Evolutionary conservation across 1,140 invertebrate species (phyloP), one percentile per base, ranked within the genome.

Genomic region (Zaprionus nigranus): DNA sequence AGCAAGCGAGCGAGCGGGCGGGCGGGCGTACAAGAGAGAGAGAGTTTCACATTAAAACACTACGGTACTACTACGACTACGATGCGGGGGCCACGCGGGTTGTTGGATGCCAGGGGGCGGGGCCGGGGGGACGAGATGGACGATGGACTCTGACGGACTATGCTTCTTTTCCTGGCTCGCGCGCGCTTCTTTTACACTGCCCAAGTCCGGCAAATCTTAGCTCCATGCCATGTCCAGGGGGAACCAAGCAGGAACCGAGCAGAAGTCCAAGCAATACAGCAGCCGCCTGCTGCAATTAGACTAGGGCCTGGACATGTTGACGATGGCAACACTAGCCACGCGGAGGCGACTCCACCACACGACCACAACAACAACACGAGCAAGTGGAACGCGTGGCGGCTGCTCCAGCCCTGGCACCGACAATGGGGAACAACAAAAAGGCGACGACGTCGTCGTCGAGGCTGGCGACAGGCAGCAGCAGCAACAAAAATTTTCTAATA

Each of bases 21-120:
- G 60, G 72, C 58, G 49, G 68, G 34, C 30, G 68, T 53, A 63
- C 51, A 78, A 76, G 79, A 62, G 79, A 76, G 79, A 62, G 80
- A 79, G 67, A 46, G 49, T 66, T n/a, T 73, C 28, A 60, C 75
- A 84, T 79, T 90, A 90, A 88, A 82, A 73, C 75, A 90, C 72
- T 90, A 75, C 51, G 71, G 57, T 34, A 78, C 59, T 78, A 68
- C 9, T 78, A 68, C 9, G 65, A 34, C 34, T 51, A 38, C 67
- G 46, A 51, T 36, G 36, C 40, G 40, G 69, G 61, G 60, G 24
- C 46, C 40, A 11, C 13, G 66, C 51, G 65, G 40, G 40, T 28
- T 30, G 63, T 17, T 51, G 49, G 64, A 30, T 30, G 70, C 20
- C 46, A 58, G n/a, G 64, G 78, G 81, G 66, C 57, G 53, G 34